Conservation (phyloP, 2,888 invertebrate genomes). For the Parnassius mnemosyne region DNA sequence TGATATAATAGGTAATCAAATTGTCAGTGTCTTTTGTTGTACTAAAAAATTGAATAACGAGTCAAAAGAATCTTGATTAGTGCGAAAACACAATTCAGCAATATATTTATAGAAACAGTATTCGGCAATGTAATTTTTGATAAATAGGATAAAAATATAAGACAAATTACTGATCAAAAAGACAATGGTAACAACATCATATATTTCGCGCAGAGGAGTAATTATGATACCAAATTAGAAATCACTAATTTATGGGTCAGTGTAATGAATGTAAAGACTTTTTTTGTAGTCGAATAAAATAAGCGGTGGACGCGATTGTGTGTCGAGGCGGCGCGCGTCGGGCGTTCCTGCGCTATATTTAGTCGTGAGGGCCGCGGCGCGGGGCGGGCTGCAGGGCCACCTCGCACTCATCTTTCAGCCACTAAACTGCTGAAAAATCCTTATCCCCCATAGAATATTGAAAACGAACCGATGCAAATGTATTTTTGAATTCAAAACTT, state of each 20-base stretch:
- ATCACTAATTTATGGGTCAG: constrained; percentile 29
- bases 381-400: constrained; percentile 50
- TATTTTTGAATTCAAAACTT: not conserved
- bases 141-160: no score
- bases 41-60: no score
- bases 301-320: constrained; percentile 67
- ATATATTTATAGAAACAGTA: no score
- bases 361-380: constrained; percentile 67
- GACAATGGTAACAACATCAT: not conserved
- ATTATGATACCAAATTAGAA: constrained; percentile 14
- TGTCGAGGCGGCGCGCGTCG: constrained; percentile 57
- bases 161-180: not conserved
- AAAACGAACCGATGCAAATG: not conserved
- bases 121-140: no score
- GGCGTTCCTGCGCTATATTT: constrained; percentile 75
- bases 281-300: constrained; percentile 40
- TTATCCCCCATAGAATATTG: constrained; percentile 22
- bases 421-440: constrained; percentile 46
- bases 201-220: not conserved
- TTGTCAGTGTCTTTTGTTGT: no score
- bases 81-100: no score
- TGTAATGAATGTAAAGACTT: constrained; percentile 32
- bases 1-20: no score
- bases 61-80: no score
- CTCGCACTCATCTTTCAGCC: constrained; percentile 58